These are phyloP conservation scores for Leuciscus idus DNA, from an alignment of 2,113 vertebrate genomes.

Conservation along the genomic window DNA sequence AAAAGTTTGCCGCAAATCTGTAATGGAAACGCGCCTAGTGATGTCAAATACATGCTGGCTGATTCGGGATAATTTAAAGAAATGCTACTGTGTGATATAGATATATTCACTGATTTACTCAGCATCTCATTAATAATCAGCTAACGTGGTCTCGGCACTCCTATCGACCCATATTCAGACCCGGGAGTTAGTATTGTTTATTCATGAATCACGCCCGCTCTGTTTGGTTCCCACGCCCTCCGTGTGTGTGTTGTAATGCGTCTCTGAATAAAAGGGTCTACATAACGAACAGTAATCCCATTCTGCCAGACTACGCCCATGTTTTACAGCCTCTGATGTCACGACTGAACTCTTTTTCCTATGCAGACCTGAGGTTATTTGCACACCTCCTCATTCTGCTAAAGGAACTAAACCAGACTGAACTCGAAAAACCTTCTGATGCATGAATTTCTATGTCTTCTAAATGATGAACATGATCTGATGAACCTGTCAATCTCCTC, in stretches of 20 bases:
- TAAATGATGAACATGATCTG: not conserved
- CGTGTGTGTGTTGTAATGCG: not conserved
- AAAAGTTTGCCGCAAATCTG: too few relatives aligned
- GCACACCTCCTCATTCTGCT: not conserved
- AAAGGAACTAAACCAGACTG: not conserved
- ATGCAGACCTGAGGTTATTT: not conserved
- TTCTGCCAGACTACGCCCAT: not conserved
- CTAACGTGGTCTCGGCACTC: not conserved
- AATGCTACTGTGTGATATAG: too few relatives aligned
- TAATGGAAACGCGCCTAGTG: too few relatives aligned
- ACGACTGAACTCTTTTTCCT: not conserved
- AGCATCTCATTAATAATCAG: not conserved
- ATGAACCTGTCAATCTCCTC: not conserved
- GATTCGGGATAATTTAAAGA: too few relatives aligned
- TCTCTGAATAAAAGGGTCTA: not conserved
- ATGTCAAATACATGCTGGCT: not conserved
- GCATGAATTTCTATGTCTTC: not conserved
- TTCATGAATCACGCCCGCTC: not conserved
- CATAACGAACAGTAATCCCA: not conserved
- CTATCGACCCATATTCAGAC: not conserved
- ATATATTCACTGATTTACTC: not conserved
- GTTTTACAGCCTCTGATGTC: not conserved
- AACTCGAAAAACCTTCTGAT: not conserved
- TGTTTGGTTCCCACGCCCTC: not conserved
- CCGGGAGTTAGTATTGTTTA: not conserved